A percentile compares a stretch with the other conserved stretches of the same genome.
Evolutionary conservation across 2,888 invertebrate species (phyloP).

Genomic region (Pomacea canaliculata): DNA sequence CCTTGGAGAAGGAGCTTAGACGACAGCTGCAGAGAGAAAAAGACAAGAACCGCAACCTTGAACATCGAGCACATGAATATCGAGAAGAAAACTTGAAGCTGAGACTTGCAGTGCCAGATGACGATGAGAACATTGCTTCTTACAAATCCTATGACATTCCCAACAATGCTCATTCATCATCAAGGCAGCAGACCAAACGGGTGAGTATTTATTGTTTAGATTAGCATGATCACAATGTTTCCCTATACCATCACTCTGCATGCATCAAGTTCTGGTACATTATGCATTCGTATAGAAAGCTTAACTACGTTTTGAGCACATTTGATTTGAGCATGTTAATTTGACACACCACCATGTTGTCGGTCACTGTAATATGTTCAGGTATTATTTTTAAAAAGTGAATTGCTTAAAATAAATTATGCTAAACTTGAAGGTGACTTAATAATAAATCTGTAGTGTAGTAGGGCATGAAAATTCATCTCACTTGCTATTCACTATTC

Average conservation of each 20-base stretch:
- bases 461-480: neutral
- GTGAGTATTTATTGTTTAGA: conserved; percentile 31
- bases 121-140: conserved; percentile 41
- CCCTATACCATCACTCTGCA: neutral
- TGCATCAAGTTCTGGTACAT: no score
- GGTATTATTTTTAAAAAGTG: no score
- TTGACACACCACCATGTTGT: neutral
- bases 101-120: conserved; percentile 53
- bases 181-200: conserved; percentile 48
- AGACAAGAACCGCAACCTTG: conserved; percentile 55
- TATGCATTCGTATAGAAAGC: no score
- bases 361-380: no score
- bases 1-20: conserved; percentile 55
- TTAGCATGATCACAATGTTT: neutral
- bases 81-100: conserved; percentile 59
- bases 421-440: neutral
- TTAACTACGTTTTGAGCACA: no score
- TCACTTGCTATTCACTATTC: neutral
- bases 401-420: no score
- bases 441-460: neutral
- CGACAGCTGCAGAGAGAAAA: conserved; percentile 57
- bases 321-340: no score
- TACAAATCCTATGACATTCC: conserved; percentile 52
- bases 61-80: conserved; percentile 52
- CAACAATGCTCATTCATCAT: conserved; percentile 46